Base-by-base conservation (phyloP, 2,797 vertebrate species). In the Vipera ursinii region DNA sequence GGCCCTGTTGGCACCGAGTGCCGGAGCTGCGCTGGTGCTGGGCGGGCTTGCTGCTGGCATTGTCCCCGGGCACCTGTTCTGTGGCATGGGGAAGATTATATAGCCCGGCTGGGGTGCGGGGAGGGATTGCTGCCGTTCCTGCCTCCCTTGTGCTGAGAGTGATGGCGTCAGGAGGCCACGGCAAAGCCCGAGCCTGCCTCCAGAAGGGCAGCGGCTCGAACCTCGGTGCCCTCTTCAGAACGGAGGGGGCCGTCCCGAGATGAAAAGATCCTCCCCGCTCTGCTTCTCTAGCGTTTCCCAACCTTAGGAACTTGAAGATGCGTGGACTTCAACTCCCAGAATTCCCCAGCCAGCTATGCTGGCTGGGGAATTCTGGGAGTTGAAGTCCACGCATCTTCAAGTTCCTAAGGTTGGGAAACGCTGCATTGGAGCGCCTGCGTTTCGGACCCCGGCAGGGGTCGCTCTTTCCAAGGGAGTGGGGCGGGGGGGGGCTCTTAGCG, bases 61-160 rank as follows among this genome's bases (percentile, higher is more conserved):
- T 91, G 92, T 93, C 92, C 69, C 90, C 90, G 88, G 92, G 92
- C 92, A 93, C 92, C 92, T 93, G 92, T 93, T 91, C 51, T 32
- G 90, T 85, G 92, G 92, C 92, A 88, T 91, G 92, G 92, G 89
- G 92, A 91, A 88, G 89, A 91, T 93, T 85, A 88, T 85, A 88
- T 56, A 93, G 92, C 92, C 89, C 89, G 26, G 89, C 92, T 65
- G 90, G 92, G 90, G 90, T 53, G 51, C 51, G 38, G 87, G 90
- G 86, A 85, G 69, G 87, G 92, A 86, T 91, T 88, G 53, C 92
- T 89, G 90, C 69, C 86, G 90, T 32, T 82, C 90, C 92, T 91
- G 51, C 59, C 86, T 86, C 92, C 89, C 51, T 88, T 82, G 44
- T 51, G 28, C 86, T 48, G 87, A 93, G 92, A 93, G 92, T 93